A percentile compares a stretch with the other conserved stretches of the same genome.
Conservation (phyloP, 2,888 invertebrate genomes). For the Ophion costatus region DNA sequence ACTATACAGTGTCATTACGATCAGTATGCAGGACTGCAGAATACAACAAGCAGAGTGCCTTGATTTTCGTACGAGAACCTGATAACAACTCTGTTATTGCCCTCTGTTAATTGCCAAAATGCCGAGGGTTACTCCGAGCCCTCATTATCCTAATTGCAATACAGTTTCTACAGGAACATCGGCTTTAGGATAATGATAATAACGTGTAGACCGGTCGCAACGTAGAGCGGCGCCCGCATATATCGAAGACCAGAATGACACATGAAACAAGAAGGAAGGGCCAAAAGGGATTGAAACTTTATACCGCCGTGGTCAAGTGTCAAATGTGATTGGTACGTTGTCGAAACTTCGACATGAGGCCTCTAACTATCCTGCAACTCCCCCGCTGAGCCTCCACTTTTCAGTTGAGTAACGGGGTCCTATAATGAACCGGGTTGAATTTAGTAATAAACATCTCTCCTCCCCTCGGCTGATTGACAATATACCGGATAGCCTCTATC, state of each 20-base stretch:
- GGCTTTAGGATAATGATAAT: constrained; percentile 45
- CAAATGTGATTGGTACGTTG: constrained; percentile 72
- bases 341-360: constrained; percentile 35
- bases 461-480: constrained; percentile 4
- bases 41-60: background rate
- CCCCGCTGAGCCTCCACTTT: constrained; percentile 15
- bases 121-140: constrained; percentile 26
- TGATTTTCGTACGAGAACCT: background rate
- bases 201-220: constrained; percentile 1
- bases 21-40: background rate
- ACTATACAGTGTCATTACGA: too few species aligned
- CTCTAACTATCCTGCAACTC: constrained; percentile 58
- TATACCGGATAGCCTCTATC: background rate
- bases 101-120: constrained; percentile 32
- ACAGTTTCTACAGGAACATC: constrained; percentile 36
- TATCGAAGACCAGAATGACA: background rate
- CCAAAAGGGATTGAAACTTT: constrained; percentile 70
- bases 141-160: constrained; percentile 56
- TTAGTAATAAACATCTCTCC: constrained; percentile 23
- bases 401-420: constrained; percentile 12
- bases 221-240: background rate
- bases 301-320: constrained; percentile 72
- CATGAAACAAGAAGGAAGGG: constrained; percentile 26
- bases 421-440: constrained; percentile 34
- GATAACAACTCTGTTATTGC: constrained; percentile 17